phyloP scores from a whole-genome alignment of 2,888 invertebrate genomes.

The Synanthedon formicaeformis region DNA sequence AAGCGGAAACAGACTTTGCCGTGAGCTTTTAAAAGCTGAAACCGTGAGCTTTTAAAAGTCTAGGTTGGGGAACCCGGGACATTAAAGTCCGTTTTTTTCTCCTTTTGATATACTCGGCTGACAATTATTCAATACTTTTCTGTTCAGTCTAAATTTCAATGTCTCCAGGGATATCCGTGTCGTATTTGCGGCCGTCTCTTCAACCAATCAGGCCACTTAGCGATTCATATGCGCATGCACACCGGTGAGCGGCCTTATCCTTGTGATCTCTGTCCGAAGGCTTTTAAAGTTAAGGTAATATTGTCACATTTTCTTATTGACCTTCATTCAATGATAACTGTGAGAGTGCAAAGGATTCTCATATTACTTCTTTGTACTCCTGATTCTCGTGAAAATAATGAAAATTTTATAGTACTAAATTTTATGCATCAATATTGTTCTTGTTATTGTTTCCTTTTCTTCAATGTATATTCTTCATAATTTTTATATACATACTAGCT shows the following conservation, averaged over 20 bases:
- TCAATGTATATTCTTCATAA: too few relatives aligned
- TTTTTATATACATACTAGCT: too few relatives aligned
- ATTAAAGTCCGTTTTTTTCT: too few relatives aligned
- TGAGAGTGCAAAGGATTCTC: not conserved
- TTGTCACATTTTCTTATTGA: not conserved
- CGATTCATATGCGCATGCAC: slow-evolving; percentile 71
- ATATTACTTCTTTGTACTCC: too few relatives aligned
- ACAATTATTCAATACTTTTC: too few relatives aligned
- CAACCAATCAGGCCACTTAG: slow-evolving; percentile 69
- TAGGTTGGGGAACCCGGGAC: too few relatives aligned
- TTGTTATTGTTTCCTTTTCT: too few relatives aligned
- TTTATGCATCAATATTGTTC: not conserved
- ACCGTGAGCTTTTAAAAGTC: too few relatives aligned
- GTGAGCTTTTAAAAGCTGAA: too few relatives aligned
- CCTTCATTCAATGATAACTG: not conserved
- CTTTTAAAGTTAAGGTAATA: slow-evolving; percentile 64
- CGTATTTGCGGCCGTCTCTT: slow-evolving; percentile 67
- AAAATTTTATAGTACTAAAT: not conserved
- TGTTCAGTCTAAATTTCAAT: too few relatives aligned
- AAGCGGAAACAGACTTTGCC: too few relatives aligned
- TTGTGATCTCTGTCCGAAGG: slow-evolving; percentile 64
- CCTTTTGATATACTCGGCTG: too few relatives aligned
- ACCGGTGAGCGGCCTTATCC: slow-evolving; percentile 71
- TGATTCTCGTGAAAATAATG: not conserved
- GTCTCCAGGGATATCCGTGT: slow-evolving; percentile 62